Evolutionary conservation across 2,797 vertebrate genomes (phyloP), one percentile per base, ranked within the genome.

Genomic region (Ctenochaetus hawaiiensis): DNA sequence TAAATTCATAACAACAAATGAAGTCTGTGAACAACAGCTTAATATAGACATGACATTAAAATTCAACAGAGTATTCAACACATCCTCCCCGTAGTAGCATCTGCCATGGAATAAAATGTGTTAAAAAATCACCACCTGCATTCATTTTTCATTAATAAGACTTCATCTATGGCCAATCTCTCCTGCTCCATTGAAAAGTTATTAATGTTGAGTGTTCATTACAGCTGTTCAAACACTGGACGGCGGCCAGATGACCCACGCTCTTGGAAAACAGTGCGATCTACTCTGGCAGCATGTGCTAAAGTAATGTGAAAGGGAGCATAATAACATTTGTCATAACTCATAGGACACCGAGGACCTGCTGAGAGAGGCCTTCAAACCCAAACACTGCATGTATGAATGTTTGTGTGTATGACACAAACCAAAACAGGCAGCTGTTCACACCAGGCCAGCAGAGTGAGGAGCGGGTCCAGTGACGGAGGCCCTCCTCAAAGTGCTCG

Each of bases 241-340:
- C 86, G 89, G 89, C 89, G 87, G 89, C 93, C 94, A 97, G 96
- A 96, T 95, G 94, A 96, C 90, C 95, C 93, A 76, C 89, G 93
- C 87, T 92, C 85, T 95, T 95, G 94, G 93, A 96, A 97, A 98
- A 96, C 95, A 97, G 79, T 89, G 92, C 92, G 20, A 89, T 91
- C 92, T 93, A 89, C 94, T 95, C 93, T 93, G 74, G 93, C 93
- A 94, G 91, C 82, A 60, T 91, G 94, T 92, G 85, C 93, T 95
- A 93, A 89, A 96, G 95, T 94, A 95, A 96, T 93, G 93, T 92
- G 90, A 95, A 94, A 91, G 89, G 84, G 86, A 92, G 91, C 91
- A 87, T 91, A 94, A 91, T 87, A 95, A 94, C 17, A 81, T 91
- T 90, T 94, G 90, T 91, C 95, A 93, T 94, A 92, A 94, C 87